These are phyloP conservation scores for Agrilus planipennis DNA, from an alignment of 1,140 invertebrate species.

Conservation along the genomic window DNA sequence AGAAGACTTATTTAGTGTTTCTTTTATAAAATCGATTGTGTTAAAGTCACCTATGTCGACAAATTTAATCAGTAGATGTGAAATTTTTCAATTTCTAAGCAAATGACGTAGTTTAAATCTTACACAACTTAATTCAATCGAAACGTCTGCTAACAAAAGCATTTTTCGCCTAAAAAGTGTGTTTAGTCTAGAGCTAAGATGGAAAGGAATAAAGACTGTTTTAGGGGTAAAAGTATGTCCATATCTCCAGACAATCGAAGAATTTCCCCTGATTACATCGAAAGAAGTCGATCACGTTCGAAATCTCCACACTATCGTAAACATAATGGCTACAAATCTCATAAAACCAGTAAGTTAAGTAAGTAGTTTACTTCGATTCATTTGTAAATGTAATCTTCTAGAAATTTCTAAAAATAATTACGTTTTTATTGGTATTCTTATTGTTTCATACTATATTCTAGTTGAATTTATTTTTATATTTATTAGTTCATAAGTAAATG, in stretches of 20 bases:
- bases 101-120: too few relatives aligned
- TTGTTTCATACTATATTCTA: neutral
- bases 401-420: neutral
- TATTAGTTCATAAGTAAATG: neutral
- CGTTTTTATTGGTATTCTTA: neutral
- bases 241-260: slow-evolving; percentile 23
- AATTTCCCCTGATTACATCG: slow-evolving; percentile 18
- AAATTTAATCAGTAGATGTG: too few relatives aligned
- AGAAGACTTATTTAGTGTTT: too few relatives aligned
- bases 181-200: too few relatives aligned
- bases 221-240: slow-evolving; percentile 22
- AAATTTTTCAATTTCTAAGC: too few relatives aligned
- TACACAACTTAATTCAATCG: too few relatives aligned
- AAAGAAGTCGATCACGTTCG: slow-evolving; percentile 21
- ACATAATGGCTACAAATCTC: slow-evolving; percentile 25
- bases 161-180: too few relatives aligned
- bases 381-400: neutral
- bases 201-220: slow-evolving; percentile 15
- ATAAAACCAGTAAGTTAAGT: slow-evolving; percentile 20
- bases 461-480: neutral
- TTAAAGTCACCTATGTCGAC: too few relatives aligned
- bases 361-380: slow-evolving; percentile 10
- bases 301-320: slow-evolving; percentile 25
- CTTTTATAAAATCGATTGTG: too few relatives aligned
- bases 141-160: too few relatives aligned